Evolutionary conservation across 2,888 invertebrate species (phyloP).

Genomic region (Phania funesta): DNA sequence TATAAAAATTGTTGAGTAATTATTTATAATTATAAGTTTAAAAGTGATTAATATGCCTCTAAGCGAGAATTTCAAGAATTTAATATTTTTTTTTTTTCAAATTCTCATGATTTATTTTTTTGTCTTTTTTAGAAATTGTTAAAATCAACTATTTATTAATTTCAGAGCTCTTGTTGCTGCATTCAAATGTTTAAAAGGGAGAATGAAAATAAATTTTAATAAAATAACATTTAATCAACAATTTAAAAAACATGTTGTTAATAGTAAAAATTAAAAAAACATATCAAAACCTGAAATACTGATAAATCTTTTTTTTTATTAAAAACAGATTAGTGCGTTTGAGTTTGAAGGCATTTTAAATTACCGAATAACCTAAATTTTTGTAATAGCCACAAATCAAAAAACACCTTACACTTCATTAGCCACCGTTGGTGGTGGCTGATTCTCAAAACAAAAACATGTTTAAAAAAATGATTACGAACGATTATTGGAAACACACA

Average conservation of each 20-base stretch:
- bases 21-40: too few relatives aligned
- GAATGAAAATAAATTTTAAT: background rate
- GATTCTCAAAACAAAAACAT: background rate
- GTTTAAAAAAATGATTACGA: background rate
- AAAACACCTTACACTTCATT: conserved; percentile 8
- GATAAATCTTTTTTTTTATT: background rate
- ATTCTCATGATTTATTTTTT: background rate
- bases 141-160: background rate
- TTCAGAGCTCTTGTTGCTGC: background rate
- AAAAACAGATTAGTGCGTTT: too few relatives aligned
- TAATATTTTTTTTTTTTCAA: background rate
- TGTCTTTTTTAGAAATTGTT: background rate
- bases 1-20: too few relatives aligned
- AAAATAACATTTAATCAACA: conserved; percentile 25
- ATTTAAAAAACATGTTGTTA: conserved; percentile 51
- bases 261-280: background rate
- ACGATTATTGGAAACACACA: background rate
- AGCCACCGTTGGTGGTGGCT: conserved; percentile 6
- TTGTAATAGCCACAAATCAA: background rate
- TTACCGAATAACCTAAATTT: conserved; percentile 47
- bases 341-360: conserved; percentile 15
- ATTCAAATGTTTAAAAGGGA: background rate
- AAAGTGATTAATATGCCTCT: background rate
- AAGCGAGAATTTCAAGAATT: background rate
- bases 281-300: background rate